phyloP scores from a whole-genome alignment of 2,888 invertebrate species.

The Drosophila kanekoi region DNA sequence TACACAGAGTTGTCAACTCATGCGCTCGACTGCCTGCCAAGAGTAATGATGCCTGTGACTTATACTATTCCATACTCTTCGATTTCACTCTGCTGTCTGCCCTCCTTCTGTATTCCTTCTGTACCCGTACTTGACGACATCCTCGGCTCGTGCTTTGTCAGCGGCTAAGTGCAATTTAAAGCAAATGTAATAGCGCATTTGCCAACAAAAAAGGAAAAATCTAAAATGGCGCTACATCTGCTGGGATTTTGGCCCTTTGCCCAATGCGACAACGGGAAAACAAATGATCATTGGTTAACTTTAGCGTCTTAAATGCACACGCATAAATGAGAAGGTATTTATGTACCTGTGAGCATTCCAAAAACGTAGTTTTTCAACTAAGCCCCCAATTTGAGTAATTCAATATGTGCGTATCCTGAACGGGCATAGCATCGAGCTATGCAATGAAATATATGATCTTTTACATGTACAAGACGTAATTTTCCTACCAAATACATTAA shows the following conservation, averaged over 20 bases:
- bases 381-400: no score
- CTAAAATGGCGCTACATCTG: slow-evolving; percentile 25
- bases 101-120: slow-evolving; percentile 3
- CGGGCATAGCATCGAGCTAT: no score
- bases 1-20: slow-evolving; percentile 73
- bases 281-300: slow-evolving; percentile 55
- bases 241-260: slow-evolving; percentile 22
- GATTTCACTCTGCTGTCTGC: slow-evolving; percentile 3
- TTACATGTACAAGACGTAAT: background rate
- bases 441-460: background rate
- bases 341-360: background rate
- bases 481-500: slow-evolving; percentile 19
- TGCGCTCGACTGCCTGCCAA: slow-evolving; percentile 64
- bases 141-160: slow-evolving; percentile 62
- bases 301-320: slow-evolving; percentile 22
- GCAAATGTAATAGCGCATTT: slow-evolving; percentile 69
- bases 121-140: background rate
- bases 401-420: no score
- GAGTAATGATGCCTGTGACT: slow-evolving; percentile 68
- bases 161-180: slow-evolving; percentile 75
- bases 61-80: slow-evolving; percentile 11
- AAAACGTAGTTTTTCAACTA: no score
- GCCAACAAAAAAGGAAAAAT: slow-evolving; percentile 10
- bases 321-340: background rate
- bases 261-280: slow-evolving; percentile 33